Base-by-base conservation (phyloP, 1,140 invertebrate genomes). In the Ostrea denselamellosa region DNA sequence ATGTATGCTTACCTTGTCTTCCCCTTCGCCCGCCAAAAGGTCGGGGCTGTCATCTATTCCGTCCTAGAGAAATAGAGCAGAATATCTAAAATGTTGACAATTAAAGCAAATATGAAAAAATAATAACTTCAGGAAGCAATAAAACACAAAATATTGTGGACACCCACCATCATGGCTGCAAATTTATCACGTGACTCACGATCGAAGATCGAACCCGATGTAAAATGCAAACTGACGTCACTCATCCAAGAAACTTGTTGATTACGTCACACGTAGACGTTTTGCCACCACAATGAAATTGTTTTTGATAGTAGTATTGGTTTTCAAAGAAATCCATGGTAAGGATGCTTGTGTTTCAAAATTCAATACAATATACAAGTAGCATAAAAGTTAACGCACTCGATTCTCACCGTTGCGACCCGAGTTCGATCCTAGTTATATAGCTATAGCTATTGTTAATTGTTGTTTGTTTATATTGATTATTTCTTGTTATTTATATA, bases 151-250 rank as follows among this genome's bases (percentile, higher is more conserved):
- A 25, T 54, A 19, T 44, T 84, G 85, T 53, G 89, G 86, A 92
- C 94, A 94, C 94, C 94, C 93, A 94, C 94, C 94, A 94, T 94
- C 94, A 94, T 94, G 94, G 93, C 93, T 94, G 94, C 92, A 93
- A 85, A 22, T 86, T 88, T 92, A 89, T 94, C 93, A 94, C 93
- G 93, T 94, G 93, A 94, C 90, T 77, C 22, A 28, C 3, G 10
- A 10, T 14, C 28, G 68, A 12, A 77, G 12, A 34, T 17, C 68
- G 68, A 77, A 17, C 68, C 68, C 68, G 68, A 77, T 77, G 2
- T 77, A 25, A 25, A 77, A 77, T 4, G 14, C 9, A 10, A 14
- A 71, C 28, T 77, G 68, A 77, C 68, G 68, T 77, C 68, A 77
- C 68, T 25, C 58, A 62, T 62, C 28, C 8, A 34, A 71, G 9